Percentiles rank a stretch among this genome's conserved stretches.
These are phyloP conservation scores for Loripinus fragilis DNA, from an alignment of 2,888 invertebrate genomes.

Conservation along the genomic window DNA sequence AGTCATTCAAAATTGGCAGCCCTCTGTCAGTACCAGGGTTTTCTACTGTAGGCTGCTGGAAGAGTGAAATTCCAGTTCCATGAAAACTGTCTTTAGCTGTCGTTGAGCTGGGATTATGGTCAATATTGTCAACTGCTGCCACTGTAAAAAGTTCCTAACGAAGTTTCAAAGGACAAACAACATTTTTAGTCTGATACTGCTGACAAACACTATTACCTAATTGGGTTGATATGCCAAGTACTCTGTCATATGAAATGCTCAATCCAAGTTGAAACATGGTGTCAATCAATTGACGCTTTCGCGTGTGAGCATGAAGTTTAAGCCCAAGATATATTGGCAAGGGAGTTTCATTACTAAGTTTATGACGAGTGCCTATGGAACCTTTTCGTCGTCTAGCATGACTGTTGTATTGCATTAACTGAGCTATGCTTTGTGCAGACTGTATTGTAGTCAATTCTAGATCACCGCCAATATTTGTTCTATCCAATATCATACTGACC, in stretches of 20 bases:
- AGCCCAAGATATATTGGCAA: slow-evolving; percentile 43
- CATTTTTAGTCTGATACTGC: slow-evolving; percentile 38
- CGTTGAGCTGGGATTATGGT: slow-evolving; percentile 57
- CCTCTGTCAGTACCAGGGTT: no score
- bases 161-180: slow-evolving; percentile 48
- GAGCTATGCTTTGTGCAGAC: slow-evolving; percentile 28
- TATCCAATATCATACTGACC: slow-evolving; percentile 34
- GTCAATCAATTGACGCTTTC: slow-evolving; percentile 53
- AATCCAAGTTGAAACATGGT: slow-evolving; percentile 44
- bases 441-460: not conserved
- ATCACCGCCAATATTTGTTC: not conserved
- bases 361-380: no score
- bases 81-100: no score
- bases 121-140: slow-evolving; percentile 62
- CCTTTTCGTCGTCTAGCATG: not conserved
- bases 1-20: no score
- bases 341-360: slow-evolving; percentile 41
- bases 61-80: no score
- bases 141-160: slow-evolving; percentile 58
- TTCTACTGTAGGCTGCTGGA: no score
- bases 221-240: slow-evolving; percentile 59
- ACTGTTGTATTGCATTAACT: slow-evolving; percentile 25
- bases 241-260: slow-evolving; percentile 61
- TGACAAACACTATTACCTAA: slow-evolving; percentile 41
- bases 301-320: slow-evolving; percentile 53